phyloP scores from a whole-genome alignment of 2,113 vertebrate genomes.

The Sardina pilchardus region DNA sequence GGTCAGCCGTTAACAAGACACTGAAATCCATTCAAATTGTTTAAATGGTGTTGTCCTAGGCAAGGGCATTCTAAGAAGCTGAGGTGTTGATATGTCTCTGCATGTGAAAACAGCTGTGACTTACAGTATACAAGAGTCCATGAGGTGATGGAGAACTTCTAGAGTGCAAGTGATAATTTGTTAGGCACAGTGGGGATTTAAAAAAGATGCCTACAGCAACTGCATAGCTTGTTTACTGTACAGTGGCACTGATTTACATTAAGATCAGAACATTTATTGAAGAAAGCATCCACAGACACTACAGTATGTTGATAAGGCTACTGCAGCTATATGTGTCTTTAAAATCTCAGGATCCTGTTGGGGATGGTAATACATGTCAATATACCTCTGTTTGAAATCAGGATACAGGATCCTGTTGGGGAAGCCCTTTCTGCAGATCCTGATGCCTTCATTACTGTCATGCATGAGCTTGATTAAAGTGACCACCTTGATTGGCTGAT shows the following conservation, averaged over 20 bases:
- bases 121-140: no score
- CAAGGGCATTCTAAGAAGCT: neutral
- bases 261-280: neutral
- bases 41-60: neutral
- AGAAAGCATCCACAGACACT: neutral
- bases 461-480: no score
- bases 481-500: no score
- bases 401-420: no score
- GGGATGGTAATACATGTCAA: no score
- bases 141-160: neutral
- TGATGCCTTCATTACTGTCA: no score
- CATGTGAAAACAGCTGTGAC: neutral
- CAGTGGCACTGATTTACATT: neutral
- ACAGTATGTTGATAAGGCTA: neutral
- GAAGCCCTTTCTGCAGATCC: no score
- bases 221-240: neutral
- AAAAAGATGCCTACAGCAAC: neutral
- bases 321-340: no score
- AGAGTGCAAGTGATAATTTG: neutral
- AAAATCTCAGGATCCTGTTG: neutral
- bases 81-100: neutral
- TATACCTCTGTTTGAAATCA: no score
- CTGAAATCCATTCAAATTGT: neutral
- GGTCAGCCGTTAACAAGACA: neutral
- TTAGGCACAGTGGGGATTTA: neutral